A percentile compares a stretch with the other conserved stretches of the same genome.
phyloP scores from a whole-genome alignment of 1,140 invertebrate species.

The Rhizoglyphus robini region DNA sequence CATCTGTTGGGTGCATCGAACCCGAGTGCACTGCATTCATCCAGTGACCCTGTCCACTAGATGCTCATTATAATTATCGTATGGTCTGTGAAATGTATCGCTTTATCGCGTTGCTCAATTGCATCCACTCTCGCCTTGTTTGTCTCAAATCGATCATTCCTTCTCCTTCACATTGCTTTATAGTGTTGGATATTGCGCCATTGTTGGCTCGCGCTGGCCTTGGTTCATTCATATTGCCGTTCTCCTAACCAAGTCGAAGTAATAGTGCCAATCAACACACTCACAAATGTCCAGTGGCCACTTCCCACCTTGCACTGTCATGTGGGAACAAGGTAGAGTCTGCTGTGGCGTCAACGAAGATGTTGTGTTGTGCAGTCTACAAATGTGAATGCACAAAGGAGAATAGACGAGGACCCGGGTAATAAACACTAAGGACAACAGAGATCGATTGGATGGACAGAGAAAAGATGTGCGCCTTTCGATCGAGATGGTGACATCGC shows the following conservation, averaged over 20 bases:
- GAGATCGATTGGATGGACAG: no score
- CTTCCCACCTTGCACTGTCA: slow-evolving; percentile 3
- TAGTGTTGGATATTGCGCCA: not conserved
- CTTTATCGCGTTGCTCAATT: not conserved
- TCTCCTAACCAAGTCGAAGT: no score
- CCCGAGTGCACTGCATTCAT: not conserved
- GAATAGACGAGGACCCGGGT: no score
- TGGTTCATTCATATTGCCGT: no score
- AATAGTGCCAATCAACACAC: no score
- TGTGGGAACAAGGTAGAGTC: not conserved
- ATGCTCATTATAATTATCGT: slow-evolving; percentile 7
- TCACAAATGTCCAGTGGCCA: not conserved
- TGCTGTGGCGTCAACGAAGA: not conserved
- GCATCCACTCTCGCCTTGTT: not conserved
- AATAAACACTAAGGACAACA: no score
- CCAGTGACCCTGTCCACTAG: no score
- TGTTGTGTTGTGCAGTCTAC: not conserved
- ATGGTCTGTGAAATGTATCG: no score
- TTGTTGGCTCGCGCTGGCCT: not conserved
- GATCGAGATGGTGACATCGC: no score
- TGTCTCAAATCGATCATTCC: not conserved
- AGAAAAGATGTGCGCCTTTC: no score
- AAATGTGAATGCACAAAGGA: no score
- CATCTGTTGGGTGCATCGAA: slow-evolving; percentile 3
- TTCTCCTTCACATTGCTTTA: not conserved